phyloP scores from a whole-genome alignment of 2,113 vertebrate genomes.

The human (Homo sapiens) region GRCh38 chr4:3364001-3364500 shows the following conservation, averaged over 20 bases:
- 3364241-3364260: not conserved
- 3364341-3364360: not conserved
- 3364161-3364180: not conserved
- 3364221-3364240: not conserved
- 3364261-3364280: not conserved
- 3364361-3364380: not conserved
- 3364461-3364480: not conserved
- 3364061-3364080: not conserved
- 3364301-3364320: not conserved
- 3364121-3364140: not conserved
- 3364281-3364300: not conserved
- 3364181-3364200: not conserved
- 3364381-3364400: too few species aligned
- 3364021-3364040: not conserved
- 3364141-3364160: not conserved
- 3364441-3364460: not conserved
- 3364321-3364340: not conserved
- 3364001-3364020: not conserved
- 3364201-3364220: not conserved
- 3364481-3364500: too few species aligned
- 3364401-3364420: too few species aligned
- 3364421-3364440: fast-evolving
- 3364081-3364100: not conserved
- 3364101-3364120: not conserved
- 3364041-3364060: not conserved